Evolutionary conservation across 2,797 vertebrate species (phyloP).

Genomic region (Ataeniobius toweri): DNA sequence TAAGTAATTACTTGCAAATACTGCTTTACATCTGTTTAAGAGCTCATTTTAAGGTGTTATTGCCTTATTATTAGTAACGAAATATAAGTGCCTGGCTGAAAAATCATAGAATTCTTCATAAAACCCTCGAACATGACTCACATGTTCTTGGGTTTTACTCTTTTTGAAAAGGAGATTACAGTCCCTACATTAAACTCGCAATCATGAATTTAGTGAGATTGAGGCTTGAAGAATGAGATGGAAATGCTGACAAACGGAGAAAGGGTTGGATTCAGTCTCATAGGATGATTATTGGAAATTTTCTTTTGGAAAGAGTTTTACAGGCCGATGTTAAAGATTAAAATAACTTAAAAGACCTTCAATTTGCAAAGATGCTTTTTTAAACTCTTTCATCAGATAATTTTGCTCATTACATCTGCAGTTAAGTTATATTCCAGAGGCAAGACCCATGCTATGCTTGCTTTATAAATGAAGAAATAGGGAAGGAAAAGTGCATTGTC

Average conservation of each 20-base stretch:
- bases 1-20: not conserved
- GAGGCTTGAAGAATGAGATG: conserved; percentile 18
- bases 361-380: conserved; percentile 42
- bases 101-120: not conserved
- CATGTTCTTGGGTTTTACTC: not conserved
- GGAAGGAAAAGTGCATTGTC: not conserved
- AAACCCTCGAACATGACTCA: not conserved
- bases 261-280: conserved; percentile 35
- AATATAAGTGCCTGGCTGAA: not conserved
- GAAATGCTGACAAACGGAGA: conserved; percentile 16
- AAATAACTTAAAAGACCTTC: conserved; percentile 54
- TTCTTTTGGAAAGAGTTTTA: conserved; percentile 55
- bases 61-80: not conserved
- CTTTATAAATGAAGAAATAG: not conserved
- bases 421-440: not conserved
- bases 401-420: not conserved
- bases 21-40: not conserved
- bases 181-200: not conserved
- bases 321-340: conserved; percentile 29
- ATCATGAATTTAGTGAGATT: conserved; percentile 2
- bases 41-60: not conserved
- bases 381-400: not conserved
- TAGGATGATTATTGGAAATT: conserved; percentile 31
- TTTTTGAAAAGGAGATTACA: not conserved
- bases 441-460: not conserved